Conservation (phyloP, 2,113 vertebrate species). For the Dissostichus mawsoni region DNA sequence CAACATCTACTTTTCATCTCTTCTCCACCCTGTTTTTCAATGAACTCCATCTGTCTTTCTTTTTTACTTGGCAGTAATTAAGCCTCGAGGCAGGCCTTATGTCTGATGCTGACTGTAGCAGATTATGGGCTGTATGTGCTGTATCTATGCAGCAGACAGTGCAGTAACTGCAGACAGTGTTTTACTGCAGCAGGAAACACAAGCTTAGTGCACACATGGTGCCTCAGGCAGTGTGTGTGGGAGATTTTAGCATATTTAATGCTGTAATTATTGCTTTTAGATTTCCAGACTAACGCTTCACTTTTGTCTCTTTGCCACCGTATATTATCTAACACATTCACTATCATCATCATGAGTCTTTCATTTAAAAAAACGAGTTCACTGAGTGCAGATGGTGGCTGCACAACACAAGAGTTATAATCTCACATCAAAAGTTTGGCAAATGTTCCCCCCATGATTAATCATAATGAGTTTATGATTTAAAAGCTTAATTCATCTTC, state of each 20-base stretch:
- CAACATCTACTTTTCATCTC: neutral
- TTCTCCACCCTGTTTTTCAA: neutral
- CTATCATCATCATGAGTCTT: neutral
- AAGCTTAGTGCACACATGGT: constrained; percentile 5
- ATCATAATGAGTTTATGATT: neutral
- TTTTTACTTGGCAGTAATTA: constrained; percentile 55
- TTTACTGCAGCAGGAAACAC: constrained; percentile 57
- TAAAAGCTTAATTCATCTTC: neutral
- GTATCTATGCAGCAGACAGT: constrained; percentile 33
- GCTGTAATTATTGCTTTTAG: neutral
- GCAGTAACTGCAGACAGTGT: constrained; percentile 50
- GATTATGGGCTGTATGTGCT: constrained; percentile 14
- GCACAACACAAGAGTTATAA: constrained; percentile 3
- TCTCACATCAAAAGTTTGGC: neutral
- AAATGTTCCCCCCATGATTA: neutral
- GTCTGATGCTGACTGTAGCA: constrained; percentile 60
- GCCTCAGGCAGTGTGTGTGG: neutral
- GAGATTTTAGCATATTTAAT: neutral
- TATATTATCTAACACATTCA: neutral
- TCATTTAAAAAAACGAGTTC: neutral
- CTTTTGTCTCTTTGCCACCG: neutral
- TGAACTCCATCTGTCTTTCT: constrained; percentile 11
- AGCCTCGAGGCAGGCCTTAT: constrained; percentile 36
- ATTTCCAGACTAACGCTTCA: neutral
- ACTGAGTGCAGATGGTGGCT: neutral